Evolutionary conservation across 2,113 vertebrate species (phyloP).

Genomic region (Melanostigma gelatinosum): DNA sequence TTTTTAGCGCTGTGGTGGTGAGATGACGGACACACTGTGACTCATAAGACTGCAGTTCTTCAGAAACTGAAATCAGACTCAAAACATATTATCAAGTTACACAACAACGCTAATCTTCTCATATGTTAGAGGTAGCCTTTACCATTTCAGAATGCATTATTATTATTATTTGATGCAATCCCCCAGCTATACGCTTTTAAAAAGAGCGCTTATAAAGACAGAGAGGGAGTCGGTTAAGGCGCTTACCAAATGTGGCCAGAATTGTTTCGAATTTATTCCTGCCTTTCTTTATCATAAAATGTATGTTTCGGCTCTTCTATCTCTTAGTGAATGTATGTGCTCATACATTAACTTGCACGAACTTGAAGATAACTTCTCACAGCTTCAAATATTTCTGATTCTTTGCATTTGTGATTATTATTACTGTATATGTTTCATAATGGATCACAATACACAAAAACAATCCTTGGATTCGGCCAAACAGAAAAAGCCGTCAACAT

Average conservation of each 20-base stretch:
- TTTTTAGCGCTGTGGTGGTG: slow-evolving; percentile 1
- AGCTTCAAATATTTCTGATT: not conserved
- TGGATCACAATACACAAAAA: not conserved
- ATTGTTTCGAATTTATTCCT: not conserved
- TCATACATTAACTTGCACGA: no score
- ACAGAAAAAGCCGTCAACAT: not conserved
- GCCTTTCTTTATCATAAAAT: slow-evolving; percentile 2
- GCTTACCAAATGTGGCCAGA: slow-evolving; percentile 7
- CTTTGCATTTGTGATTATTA: not conserved
- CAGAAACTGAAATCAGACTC: not conserved
- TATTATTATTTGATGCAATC: slow-evolving; percentile 19
- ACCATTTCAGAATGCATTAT: not conserved
- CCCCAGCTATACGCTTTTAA: slow-evolving; percentile 3
- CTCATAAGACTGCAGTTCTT: not conserved
- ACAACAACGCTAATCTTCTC: not conserved
- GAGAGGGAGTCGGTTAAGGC: slow-evolving; percentile 23
- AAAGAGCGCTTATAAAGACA: slow-evolving; percentile 29
- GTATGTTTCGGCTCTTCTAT: not conserved
- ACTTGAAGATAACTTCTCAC: not conserved
- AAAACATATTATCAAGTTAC: not conserved
- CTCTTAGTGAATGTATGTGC: not conserved
- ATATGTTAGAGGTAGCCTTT: not conserved
- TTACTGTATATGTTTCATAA: not conserved
- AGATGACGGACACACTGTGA: slow-evolving; percentile 11
- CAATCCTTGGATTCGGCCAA: not conserved